These are phyloP conservation scores for Camptogramma bilineatum DNA, from an alignment of 2,888 invertebrate species.

Conservation along the genomic window DNA sequence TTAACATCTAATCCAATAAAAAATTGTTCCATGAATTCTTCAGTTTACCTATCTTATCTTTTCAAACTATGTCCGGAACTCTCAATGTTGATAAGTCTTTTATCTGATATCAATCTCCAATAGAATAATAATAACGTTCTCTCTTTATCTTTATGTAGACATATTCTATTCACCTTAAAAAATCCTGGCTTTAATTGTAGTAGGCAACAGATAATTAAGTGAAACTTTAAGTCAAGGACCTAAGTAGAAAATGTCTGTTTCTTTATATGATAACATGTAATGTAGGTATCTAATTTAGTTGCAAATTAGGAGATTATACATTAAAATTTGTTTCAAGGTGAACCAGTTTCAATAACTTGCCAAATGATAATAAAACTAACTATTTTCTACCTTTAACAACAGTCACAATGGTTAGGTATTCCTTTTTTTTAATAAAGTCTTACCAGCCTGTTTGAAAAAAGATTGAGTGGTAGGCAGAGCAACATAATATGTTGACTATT, in stretches of 20 bases:
- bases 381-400: not conserved
- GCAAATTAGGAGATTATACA: conserved; percentile 29
- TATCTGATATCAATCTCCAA: not conserved
- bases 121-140: not conserved
- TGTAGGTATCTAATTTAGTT: conserved; percentile 14
- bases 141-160: not conserved
- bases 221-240: conserved; percentile 33
- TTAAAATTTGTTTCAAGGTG: conserved; percentile 18
- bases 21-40: not conserved
- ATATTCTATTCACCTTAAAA: too few species aligned
- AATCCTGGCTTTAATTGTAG: not conserved
- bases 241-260: conserved; percentile 17
- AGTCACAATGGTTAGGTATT: not conserved
- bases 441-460: not conserved
- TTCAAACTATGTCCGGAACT: not conserved
- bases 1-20: not conserved
- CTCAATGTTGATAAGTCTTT: not conserved
- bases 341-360: conserved; percentile 12
- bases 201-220: not conserved
- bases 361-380: not conserved
- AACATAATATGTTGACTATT: too few species aligned
- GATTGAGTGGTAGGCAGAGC: too few species aligned
- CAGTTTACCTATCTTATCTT: not conserved
- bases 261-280: not conserved
- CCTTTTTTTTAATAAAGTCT: not conserved